Base-by-base conservation (phyloP, 1,140 invertebrate genomes). In the Trachelipus rathkii region DNA sequence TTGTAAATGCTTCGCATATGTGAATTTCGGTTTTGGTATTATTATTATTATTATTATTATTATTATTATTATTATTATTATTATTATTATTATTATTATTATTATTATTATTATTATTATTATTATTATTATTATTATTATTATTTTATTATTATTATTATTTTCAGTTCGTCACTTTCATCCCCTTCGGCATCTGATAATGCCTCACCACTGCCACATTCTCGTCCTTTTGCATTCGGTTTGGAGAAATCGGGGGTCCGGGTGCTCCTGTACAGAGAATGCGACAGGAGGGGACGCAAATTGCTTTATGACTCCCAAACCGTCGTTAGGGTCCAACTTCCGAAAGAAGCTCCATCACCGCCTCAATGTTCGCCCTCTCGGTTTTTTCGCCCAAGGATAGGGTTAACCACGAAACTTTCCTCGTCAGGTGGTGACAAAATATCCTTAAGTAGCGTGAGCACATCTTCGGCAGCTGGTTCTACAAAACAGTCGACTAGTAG, bases 291-390 rank as follows among this genome's bases (percentile, higher is more conserved):
- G 78, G 92, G 92, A 13, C 87, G 92, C 75, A 92, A 91, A 82
- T 85, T 95, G 21, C 86, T 95, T 10, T 95, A 94, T 85, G 94
- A 96, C 86, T 95, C 93, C 7, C 88, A 90, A 79, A 88, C 91
- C 43, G 87, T 92, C 82, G 87, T 90, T 76, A 91, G 87, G 83
- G 84, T 89, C 11, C 82, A 85, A 24, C 80, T 86, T 3, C 81
- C 76, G n/a, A 71, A 78, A n/a, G 66, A 19, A 60, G 50, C 50
- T 8, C 50, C 50, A 60, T 33, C 50, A 8, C 50, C 11, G 4
- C 50, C 19, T 15, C 50, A 60, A 8, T 60, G 50, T 19, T 60
- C 50, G 11, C 19, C 50, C 50, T 15, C 11, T 2, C 50, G 11
- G 8, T 60, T 60, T 60, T 19, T 60, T 60, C 50, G 50, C 8